Conservation (phyloP, 2,888 invertebrate genomes). For the Beris morrisii region DNA sequence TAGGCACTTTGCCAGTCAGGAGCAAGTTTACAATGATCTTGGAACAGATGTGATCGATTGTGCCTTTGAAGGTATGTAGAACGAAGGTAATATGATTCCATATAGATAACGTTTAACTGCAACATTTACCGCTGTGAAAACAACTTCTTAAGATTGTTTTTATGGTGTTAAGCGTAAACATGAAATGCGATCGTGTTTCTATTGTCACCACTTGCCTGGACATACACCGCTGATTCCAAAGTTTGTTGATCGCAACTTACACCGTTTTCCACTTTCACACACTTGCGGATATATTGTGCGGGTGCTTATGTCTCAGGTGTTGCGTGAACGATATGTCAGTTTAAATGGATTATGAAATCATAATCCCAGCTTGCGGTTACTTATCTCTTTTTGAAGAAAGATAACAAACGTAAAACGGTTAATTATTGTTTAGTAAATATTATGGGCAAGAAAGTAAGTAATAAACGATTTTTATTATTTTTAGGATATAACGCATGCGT, state of each 20-base stretch:
- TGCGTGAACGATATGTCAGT: too few relatives aligned
- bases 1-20: slow-evolving; percentile 76
- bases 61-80: slow-evolving; percentile 67
- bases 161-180: neutral
- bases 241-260: neutral
- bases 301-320: too few relatives aligned
- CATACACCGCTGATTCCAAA: neutral
- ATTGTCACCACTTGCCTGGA: neutral
- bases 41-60: slow-evolving; percentile 74
- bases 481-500: slow-evolving; percentile 81
- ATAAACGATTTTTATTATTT: slow-evolving; percentile 21
- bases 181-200: neutral
- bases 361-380: too few relatives aligned
- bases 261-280: slow-evolving; percentile 2
- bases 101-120: neutral
- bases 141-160: neutral
- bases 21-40: slow-evolving; percentile 73
- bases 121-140: neutral
- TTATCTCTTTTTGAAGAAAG: too few relatives aligned
- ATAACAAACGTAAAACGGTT: too few relatives aligned
- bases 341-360: too few relatives aligned
- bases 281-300: neutral
- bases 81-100: neutral
- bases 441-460: neutral
- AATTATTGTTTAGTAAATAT: neutral